These are phyloP conservation scores for Diorhabda sublineata DNA, from an alignment of 1,140 invertebrate genomes.

Conservation along the genomic window DNA sequence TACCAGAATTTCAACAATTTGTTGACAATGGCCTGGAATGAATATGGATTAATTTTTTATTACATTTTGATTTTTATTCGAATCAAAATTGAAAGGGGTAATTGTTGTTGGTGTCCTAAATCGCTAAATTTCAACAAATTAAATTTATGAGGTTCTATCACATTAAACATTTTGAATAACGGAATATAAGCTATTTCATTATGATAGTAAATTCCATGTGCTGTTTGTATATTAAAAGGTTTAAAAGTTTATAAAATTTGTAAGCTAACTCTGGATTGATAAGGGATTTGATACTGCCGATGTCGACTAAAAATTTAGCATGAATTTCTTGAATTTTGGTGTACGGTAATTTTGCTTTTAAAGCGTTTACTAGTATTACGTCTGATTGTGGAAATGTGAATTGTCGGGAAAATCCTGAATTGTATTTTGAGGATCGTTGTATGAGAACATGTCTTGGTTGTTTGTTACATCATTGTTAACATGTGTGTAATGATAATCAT, in stretches of 20 bases:
- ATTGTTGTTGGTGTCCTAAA: background rate
- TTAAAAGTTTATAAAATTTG: constrained; percentile 15
- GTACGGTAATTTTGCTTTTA: background rate
- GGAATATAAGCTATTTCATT: no score
- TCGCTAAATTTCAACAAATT: constrained; percentile 16
- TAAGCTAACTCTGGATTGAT: constrained; percentile 22
- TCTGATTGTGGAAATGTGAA: no score
- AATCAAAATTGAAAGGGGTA: constrained; percentile 1
- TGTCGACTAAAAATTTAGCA: constrained; percentile 27
- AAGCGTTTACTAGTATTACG: no score
- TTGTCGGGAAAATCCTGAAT: no score
- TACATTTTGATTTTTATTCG: no score
- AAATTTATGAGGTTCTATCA: constrained; percentile 13
- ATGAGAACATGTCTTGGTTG: no score
- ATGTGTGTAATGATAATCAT: no score
- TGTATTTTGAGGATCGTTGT: no score
- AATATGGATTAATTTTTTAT: no score
- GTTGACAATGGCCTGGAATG: no score
- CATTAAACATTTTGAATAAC: background rate
- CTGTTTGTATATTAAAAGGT: constrained; percentile 22
- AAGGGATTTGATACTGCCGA: constrained; percentile 21
- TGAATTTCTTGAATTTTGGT: constrained; percentile 11
- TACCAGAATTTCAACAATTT: no score
- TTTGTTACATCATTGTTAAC: no score
- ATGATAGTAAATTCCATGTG: constrained; percentile 9